Conservation (phyloP, 1,140 invertebrate genomes). For the Metopolophium dirhodum region DNA sequence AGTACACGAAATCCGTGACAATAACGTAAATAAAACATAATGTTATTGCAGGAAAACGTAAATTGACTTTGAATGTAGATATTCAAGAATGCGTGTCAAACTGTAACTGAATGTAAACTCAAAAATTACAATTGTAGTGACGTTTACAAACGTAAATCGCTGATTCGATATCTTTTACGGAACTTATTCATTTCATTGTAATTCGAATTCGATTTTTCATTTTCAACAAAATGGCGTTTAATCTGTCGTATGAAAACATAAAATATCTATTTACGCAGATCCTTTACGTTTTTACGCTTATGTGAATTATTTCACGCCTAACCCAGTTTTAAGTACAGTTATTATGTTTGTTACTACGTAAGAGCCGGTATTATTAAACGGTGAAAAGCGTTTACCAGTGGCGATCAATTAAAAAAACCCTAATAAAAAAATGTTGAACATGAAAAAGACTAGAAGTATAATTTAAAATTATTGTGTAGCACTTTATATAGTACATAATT, state of each 20-base stretch:
- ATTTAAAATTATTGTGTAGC: background rate
- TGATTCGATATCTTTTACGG: background rate
- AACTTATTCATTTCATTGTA: background rate
- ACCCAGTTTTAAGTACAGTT: background rate
- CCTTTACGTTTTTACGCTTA: background rate
- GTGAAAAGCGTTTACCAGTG: background rate
- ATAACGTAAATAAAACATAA: conserved; percentile 3
- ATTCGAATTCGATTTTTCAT: background rate
- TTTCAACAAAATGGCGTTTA: background rate
- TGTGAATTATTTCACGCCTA: background rate
- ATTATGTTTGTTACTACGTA: background rate
- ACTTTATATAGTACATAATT: background rate
- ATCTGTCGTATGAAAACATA: background rate
- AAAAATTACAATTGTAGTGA: background rate
- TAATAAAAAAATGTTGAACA: background rate
- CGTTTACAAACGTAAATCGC: background rate
- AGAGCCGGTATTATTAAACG: background rate
- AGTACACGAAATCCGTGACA: background rate
- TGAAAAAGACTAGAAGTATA: background rate
- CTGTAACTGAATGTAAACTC: background rate
- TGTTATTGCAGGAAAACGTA: background rate
- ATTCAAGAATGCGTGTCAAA: background rate
- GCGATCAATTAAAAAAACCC: background rate
- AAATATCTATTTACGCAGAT: background rate
- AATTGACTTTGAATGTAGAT: background rate